Evolutionary conservation across 2,113 vertebrate species (phyloP).

Genomic region (Myrmophylax atrothorax): DNA sequence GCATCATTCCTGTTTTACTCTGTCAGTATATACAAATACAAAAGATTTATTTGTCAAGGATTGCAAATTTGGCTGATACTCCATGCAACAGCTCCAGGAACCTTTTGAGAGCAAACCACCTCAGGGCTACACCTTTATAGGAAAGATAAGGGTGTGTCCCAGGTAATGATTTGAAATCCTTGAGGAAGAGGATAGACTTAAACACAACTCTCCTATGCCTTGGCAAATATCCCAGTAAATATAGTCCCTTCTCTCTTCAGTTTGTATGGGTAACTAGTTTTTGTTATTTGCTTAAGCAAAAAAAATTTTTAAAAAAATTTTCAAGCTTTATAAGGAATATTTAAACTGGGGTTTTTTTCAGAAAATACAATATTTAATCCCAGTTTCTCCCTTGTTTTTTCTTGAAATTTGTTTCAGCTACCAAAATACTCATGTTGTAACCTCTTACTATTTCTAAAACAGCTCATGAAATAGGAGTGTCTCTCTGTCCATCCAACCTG

Average conservation of each 20-base stretch:
- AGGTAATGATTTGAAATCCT: neutral
- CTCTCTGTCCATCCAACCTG: neutral
- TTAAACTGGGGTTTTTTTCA: neutral
- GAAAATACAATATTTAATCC: neutral
- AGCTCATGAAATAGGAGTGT: neutral
- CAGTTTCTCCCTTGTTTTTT: neutral
- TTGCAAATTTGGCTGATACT: neutral
- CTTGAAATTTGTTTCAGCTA: neutral
- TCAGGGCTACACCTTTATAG: neutral
- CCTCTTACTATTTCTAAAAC: neutral
- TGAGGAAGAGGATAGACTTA: neutral
- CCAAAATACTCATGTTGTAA: neutral
- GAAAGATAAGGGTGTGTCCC: neutral
- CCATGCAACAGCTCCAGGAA: neutral
- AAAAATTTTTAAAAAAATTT: too few relatives aligned
- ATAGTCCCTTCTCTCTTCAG: neutral
- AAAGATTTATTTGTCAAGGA: neutral
- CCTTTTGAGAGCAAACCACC: neutral
- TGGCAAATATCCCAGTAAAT: neutral
- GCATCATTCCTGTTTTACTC: neutral
- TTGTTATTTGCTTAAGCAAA: neutral
- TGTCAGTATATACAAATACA: neutral
- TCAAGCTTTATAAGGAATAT: neutral
- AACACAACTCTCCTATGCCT: neutral
- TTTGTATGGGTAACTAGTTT: neutral